Conservation (phyloP, 1,140 invertebrate genomes). For the Hyposmocoma kahamanoa region DNA sequence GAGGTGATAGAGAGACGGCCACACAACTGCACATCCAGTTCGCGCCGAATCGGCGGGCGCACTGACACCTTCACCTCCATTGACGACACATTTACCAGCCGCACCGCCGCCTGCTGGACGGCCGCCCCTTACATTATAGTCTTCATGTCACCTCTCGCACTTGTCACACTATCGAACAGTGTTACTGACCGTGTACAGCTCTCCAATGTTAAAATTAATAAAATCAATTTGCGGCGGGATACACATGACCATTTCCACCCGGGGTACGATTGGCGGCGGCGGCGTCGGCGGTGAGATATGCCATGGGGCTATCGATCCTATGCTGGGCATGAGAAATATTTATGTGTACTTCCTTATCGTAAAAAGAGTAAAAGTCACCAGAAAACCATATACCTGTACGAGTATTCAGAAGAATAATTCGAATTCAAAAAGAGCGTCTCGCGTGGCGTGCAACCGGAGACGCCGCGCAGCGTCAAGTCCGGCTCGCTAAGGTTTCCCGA, state of each 20-base stretch:
- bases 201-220: conserved; percentile 33
- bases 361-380: background rate
- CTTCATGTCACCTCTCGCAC: background rate
- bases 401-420: background rate
- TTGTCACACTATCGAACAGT: background rate
- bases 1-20: conserved; percentile 26
- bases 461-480: background rate
- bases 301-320: conserved; percentile 21
- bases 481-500: conserved; percentile 21
- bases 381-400: conserved; percentile 15
- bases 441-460: background rate
- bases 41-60: conserved; percentile 10
- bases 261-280: background rate
- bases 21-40: conserved; percentile 22
- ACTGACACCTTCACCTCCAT: conserved; percentile 22
- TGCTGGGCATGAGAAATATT: conserved; percentile 14
- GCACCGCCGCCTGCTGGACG: background rate
- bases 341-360: conserved; percentile 1
- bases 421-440: background rate
- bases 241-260: conserved; percentile 28
- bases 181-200: conserved; percentile 15
- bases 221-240: conserved; percentile 36
- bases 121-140: background rate
- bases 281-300: background rate
- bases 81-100: conserved; percentile 31